Conservation (phyloP, 2,113 vertebrate species). For the Oreochromis aureus region DNA sequence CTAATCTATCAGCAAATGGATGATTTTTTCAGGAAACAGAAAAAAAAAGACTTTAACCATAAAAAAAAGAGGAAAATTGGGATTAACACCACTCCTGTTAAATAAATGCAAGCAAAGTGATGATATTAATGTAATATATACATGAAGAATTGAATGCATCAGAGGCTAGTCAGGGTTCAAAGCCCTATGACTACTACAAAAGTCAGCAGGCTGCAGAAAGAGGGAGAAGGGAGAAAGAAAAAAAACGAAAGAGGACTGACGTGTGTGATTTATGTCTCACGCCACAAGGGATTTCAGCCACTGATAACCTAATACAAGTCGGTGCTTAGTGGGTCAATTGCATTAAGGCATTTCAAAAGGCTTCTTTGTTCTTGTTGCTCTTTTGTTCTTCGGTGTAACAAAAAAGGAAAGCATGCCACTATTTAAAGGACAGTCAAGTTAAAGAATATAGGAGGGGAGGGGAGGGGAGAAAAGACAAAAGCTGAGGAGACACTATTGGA, state of each 20-base stretch:
- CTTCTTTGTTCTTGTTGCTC: conserved; percentile 31
- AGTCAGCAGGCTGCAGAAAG: conserved; percentile 36
- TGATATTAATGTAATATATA: conserved; percentile 27
- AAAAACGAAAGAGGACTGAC: conserved; percentile 30
- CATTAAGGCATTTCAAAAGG: conserved; percentile 63
- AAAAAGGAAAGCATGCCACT: conserved; percentile 28
- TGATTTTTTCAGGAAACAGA: not conserved
- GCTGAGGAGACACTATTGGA: not conserved
- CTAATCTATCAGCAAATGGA: not conserved
- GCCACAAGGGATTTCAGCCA: conserved; percentile 65
- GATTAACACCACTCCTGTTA: not conserved
- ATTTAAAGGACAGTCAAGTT: conserved; percentile 14
- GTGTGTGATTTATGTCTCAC: conserved; percentile 69
- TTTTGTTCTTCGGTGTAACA: conserved; percentile 44
- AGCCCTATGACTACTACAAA: conserved; percentile 27
- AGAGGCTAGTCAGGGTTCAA: conserved; percentile 36
- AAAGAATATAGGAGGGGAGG: not conserved
- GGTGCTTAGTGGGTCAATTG: conserved; percentile 68
- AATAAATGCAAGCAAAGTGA: conserved; percentile 11
- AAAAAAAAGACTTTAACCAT: not conserved
- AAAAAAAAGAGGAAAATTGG: not conserved
- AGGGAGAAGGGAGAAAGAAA: not conserved
- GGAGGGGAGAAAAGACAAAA: not conserved
- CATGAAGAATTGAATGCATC: conserved; percentile 5
- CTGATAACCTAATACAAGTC: conserved; percentile 71